These are phyloP conservation scores for Bicyclus anynana DNA, from an alignment of 1,140 invertebrate species.

Conservation along the genomic window DNA sequence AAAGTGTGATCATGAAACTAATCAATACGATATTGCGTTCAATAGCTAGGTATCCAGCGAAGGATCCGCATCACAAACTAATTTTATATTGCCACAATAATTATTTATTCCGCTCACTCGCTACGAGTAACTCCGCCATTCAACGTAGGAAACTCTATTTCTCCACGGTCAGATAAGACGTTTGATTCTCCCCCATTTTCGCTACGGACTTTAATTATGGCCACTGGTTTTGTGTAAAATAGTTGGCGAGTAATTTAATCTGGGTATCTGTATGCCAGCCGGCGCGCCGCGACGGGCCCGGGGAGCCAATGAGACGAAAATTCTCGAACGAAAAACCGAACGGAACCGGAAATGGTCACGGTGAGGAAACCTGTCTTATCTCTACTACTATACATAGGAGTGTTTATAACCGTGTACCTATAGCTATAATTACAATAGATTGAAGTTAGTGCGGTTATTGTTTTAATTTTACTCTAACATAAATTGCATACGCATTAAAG, in stretches of 20 bases:
- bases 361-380: not conserved
- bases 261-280: slow-evolving; percentile 66
- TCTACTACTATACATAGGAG: too few relatives aligned
- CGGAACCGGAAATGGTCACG: not conserved
- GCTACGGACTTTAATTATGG: slow-evolving; percentile 73
- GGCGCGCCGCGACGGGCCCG: slow-evolving; percentile 37
- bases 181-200: slow-evolving; percentile 73
- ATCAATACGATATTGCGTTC: slow-evolving; percentile 55
- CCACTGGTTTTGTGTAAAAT: slow-evolving; percentile 75
- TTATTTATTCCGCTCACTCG: slow-evolving; percentile 75
- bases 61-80: slow-evolving; percentile 42
- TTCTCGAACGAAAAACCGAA: slow-evolving; percentile 15
- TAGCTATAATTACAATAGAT: too few relatives aligned
- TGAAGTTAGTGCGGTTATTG: too few relatives aligned
- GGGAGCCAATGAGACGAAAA: slow-evolving; percentile 31
- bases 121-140: slow-evolving; percentile 68
- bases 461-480: too few relatives aligned
- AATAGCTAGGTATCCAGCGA: slow-evolving; percentile 46
- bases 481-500: too few relatives aligned
- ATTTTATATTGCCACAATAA: slow-evolving; percentile 70
- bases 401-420: too few relatives aligned
- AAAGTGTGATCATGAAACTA: slow-evolving; percentile 17
- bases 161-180: slow-evolving; percentile 74
- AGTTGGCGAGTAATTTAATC: slow-evolving; percentile 74
- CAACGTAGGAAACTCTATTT: slow-evolving; percentile 71